These are phyloP conservation scores for Papilio elwesi DNA, from an alignment of 2,888 invertebrate species.

Conservation along the genomic window DNA sequence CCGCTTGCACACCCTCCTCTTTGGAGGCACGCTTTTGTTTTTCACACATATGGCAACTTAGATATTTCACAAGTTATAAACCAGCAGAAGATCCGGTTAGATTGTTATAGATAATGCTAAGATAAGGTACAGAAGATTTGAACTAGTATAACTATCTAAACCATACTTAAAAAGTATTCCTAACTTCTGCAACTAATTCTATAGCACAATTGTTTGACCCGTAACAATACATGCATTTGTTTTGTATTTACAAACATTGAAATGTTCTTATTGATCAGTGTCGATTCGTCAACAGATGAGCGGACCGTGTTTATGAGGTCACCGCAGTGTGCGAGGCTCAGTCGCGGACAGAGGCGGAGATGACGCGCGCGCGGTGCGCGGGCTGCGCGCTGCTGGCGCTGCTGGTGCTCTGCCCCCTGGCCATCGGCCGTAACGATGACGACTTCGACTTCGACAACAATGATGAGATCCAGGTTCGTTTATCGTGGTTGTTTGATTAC, in stretches of 20 bases:
- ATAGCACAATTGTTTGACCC: slow-evolving; percentile 18
- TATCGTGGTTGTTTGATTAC: neutral
- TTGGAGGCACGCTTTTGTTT: slow-evolving; percentile 39
- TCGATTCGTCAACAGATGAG: slow-evolving; percentile 65
- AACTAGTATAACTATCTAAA: neutral
- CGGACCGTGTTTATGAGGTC: slow-evolving; percentile 75
- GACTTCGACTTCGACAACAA: slow-evolving; percentile 81
- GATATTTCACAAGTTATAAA: neutral
- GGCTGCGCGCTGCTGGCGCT: slow-evolving; percentile 71
- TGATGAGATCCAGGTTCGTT: slow-evolving; percentile 76
- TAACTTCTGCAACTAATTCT: neutral
- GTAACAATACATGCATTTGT: slow-evolving; percentile 25
- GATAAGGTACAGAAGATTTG: neutral
- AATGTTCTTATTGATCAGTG: slow-evolving; percentile 1
- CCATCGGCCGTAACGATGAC: slow-evolving; percentile 76
- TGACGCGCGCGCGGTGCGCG: slow-evolving; percentile 67
- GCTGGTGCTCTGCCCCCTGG: slow-evolving; percentile 74
- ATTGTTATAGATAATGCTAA: no score
- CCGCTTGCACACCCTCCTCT: slow-evolving; percentile 70
- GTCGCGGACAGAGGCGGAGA: slow-evolving; percentile 55
- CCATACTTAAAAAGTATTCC: neutral
- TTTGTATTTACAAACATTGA: slow-evolving; percentile 27
- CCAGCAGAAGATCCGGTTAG: neutral
- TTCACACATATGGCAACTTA: slow-evolving; percentile 5
- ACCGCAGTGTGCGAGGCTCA: slow-evolving; percentile 50